phyloP scores from a whole-genome alignment of 2,888 invertebrate genomes.

The Platypus cylindrus region DNA sequence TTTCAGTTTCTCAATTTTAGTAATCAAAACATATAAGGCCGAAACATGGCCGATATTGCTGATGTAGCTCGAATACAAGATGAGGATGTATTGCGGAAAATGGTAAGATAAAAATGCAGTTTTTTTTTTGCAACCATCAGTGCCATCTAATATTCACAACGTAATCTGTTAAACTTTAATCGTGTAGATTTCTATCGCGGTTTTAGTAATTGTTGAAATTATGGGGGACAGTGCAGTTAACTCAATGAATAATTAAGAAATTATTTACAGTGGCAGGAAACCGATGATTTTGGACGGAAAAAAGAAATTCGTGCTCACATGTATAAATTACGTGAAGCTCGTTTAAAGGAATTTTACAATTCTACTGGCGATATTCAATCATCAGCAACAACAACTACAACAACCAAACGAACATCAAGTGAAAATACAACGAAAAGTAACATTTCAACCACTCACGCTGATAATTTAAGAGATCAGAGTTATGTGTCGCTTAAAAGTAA shows the following conservation, averaged over 20 bases:
- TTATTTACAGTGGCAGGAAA: slow-evolving; percentile 65
- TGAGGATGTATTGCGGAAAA: slow-evolving; percentile 63
- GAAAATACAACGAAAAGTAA: slow-evolving; percentile 11
- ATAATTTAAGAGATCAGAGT: slow-evolving; percentile 61
- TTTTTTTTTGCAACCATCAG: no score
- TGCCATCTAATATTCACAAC: no score
- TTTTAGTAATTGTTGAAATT: no score
- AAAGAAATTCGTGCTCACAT: slow-evolving; percentile 78
- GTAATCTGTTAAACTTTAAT: no score
- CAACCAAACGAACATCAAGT: slow-evolving; percentile 10
- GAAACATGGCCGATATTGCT: slow-evolving; percentile 35
- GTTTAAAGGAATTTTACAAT: slow-evolving; percentile 60
- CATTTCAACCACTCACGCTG: slow-evolving; percentile 41
- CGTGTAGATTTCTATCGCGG: no score
- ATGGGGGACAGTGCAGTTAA: no score
- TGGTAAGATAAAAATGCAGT: no score
- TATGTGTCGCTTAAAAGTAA: slow-evolving; percentile 67
- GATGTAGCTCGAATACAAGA: slow-evolving; percentile 60
- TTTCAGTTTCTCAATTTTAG: no score
- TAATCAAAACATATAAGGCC: no score
- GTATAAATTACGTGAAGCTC: slow-evolving; percentile 71
- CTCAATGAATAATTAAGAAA: no score
- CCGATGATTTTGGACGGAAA: slow-evolving; percentile 74
- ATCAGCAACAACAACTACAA: slow-evolving; percentile 19
- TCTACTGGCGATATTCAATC: slow-evolving; percentile 21